Base-by-base conservation (phyloP, 2,888 invertebrate species). In the Lamproptera curius region DNA sequence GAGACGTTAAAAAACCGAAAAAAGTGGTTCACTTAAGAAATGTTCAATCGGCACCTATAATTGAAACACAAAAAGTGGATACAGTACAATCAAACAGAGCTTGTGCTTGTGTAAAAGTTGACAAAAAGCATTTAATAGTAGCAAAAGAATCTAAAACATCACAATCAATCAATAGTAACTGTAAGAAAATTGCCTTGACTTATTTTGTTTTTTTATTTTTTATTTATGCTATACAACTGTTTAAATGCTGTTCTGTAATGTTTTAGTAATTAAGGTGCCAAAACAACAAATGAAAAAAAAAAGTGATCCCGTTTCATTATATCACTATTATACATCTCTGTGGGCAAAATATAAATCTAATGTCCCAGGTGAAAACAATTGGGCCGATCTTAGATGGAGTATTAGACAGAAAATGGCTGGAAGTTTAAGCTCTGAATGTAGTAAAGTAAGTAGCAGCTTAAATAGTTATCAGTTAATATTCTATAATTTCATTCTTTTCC, bases 251-350 rank as follows among this genome's bases (percentile, higher is more conserved):
- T n/a, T n/a, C n/a, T n/a, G n/a, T n/a, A n/a, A 14, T 42, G 34
- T 51, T 86, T 45, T 73, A 92, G 92, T 92, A 70, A 92, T 92
- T 47, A 88, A 89, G 66, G 89, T 91, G 8, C 86, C 88, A 59
- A 81, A 76, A 58, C 73, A 76, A 35, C 77, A 79, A 37, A 62
- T 71, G 16, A 79, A 76, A 42, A 80, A 80, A 55, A 90, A 90
- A 71, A 88, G 88, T 70, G 95, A 95, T 70, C 94, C 95, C 13
- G 95, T 95, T 0, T 87, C 91, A 13, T 76, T 94, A 13, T 95
- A 94, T 65, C 94, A 95, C 57, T 91, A 93, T 59, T 95, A 95
- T 65, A 91, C 92, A 58, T 84, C 89, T 23, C 83, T 92, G 59
- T 95, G 95, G 95, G 90, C 90, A 15, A 91, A 91, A 62, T 91